Percentiles rank a stretch among this genome's conserved stretches.
Evolutionary conservation across 2,888 invertebrate species (phyloP).

Genomic region (Pycnomerus fuliginosus): DNA sequence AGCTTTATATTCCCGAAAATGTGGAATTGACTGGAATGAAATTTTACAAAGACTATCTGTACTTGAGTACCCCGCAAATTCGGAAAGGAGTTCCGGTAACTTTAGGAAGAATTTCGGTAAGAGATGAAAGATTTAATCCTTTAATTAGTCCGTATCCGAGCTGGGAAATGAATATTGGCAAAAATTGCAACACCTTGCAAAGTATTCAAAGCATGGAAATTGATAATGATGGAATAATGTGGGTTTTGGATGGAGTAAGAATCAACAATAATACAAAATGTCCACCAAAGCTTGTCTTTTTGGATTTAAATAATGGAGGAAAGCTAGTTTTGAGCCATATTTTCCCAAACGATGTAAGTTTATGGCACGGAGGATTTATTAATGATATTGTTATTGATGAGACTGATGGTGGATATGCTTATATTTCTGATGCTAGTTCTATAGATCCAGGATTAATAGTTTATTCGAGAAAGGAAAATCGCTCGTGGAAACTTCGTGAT

Average conservation of each 20-base stretch:
- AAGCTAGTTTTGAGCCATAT: constrained; percentile 59
- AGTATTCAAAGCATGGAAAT: constrained; percentile 74
- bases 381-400: constrained; percentile 67
- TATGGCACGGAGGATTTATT: constrained; percentile 59
- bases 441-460: constrained; percentile 71
- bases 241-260: constrained; percentile 62
- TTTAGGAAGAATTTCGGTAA: constrained; percentile 55
- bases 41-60: constrained; percentile 66
- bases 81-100: constrained; percentile 69
- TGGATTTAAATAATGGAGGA: constrained; percentile 61
- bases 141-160: too few species aligned
- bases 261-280: constrained; percentile 62
- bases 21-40: constrained; percentile 68
- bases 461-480: constrained; percentile 62
- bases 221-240: constrained; percentile 69
- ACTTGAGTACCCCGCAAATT: constrained; percentile 67
- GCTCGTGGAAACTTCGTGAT: constrained; percentile 70
- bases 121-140: too few species aligned
- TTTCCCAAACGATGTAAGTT: constrained; percentile 62
- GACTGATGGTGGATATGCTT: constrained; percentile 62
- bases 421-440: constrained; percentile 68
- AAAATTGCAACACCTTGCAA: constrained; percentile 66
- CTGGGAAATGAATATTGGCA: constrained; percentile 52
- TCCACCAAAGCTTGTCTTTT: constrained; percentile 65
- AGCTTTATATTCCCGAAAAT: constrained; percentile 65